Base-by-base conservation (phyloP, 1,140 invertebrate genomes). In the Aphis craccivora region DNA sequence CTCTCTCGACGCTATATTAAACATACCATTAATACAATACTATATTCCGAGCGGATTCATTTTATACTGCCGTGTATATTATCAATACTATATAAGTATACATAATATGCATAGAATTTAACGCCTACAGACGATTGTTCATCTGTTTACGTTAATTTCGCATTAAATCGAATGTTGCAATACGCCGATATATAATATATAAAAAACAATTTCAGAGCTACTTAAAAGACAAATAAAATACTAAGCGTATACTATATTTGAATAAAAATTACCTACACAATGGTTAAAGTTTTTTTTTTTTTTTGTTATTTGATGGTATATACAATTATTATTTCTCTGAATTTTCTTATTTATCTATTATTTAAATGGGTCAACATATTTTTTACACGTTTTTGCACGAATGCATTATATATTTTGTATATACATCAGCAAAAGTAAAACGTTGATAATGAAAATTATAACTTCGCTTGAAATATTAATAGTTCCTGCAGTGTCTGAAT, bases 351-450 rank as follows among this genome's bases (percentile, higher is more conserved):
- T n/a, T n/a, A n/a, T 76, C 60, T 18, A 35, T n/a, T 18, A n/a
- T 76, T 76, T 76, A 76, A 76, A n/a, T 35, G 60, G 60, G n/a
- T 76, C 60, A n/a, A 76, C 60, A 76, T n/a, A 76, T 76, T 35
- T 76, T n/a, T 76, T n/a, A n/a, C 14, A 18, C 14, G 30, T n/a
- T 76, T 14, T 76, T n/a, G 60, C 30, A 35, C 14, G 60, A 76
- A 30, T n/a, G 60, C 60, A 14, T 67, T 30, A 30, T 67, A 67
- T 40, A 40, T 1, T n/a, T 76, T 18, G 4, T 76, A 76, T n/a
- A n/a, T n/a, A 76, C 60, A n/a, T 76, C 60, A n/a, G n/a, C 30
- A n/a, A n/a, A 60, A 60, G 25, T 60, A 60, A 60, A 60, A 76
- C 3, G 30, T 35, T 76, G 18, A 76, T 7, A 76, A 76, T 76